These are phyloP conservation scores for Xerus inauris DNA, from an alignment of 2,113 vertebrate genomes.

Conservation along the genomic window DNA sequence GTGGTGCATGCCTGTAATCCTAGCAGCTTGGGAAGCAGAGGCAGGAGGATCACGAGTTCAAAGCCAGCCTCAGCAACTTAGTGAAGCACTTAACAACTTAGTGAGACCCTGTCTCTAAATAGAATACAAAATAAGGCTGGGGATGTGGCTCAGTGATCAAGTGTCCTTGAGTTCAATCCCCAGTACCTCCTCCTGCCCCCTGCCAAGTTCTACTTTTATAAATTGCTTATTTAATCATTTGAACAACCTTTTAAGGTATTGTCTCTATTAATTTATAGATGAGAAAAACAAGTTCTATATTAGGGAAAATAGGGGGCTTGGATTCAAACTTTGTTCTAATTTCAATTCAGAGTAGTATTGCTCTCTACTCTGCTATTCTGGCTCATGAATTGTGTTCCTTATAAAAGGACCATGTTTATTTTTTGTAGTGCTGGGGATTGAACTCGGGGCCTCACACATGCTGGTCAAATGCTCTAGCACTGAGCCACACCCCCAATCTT, in stretches of 20 bases:
- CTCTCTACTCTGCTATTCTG: neutral
- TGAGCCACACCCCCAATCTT: neutral
- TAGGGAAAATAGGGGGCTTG: neutral
- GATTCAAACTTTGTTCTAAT: conserved; percentile 33
- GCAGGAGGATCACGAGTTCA: too few relatives aligned
- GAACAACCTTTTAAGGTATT: neutral
- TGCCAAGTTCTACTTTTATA: too few relatives aligned
- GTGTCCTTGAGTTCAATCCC: too few relatives aligned
- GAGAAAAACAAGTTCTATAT: neutral
- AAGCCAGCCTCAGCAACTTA: too few relatives aligned
- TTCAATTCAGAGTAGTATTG: neutral
- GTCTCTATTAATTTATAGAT: conserved; percentile 9
- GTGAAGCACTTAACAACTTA: too few relatives aligned
- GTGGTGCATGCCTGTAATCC: too few relatives aligned
- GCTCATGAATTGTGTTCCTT: neutral
- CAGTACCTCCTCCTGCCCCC: too few relatives aligned
- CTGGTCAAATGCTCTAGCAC: neutral
- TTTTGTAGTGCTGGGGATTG: neutral
- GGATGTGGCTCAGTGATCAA: too few relatives aligned
- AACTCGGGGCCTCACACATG: neutral
- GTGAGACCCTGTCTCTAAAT: too few relatives aligned
- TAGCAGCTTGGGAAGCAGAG: too few relatives aligned
- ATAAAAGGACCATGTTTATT: neutral
- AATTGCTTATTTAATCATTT: conserved; percentile 39
- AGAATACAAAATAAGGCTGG: too few relatives aligned